Percentiles rank a stretch among this genome's conserved stretches.
These are phyloP conservation scores for Tapirus indicus DNA, from an alignment of 2,797 vertebrate species.

Conservation along the genomic window DNA sequence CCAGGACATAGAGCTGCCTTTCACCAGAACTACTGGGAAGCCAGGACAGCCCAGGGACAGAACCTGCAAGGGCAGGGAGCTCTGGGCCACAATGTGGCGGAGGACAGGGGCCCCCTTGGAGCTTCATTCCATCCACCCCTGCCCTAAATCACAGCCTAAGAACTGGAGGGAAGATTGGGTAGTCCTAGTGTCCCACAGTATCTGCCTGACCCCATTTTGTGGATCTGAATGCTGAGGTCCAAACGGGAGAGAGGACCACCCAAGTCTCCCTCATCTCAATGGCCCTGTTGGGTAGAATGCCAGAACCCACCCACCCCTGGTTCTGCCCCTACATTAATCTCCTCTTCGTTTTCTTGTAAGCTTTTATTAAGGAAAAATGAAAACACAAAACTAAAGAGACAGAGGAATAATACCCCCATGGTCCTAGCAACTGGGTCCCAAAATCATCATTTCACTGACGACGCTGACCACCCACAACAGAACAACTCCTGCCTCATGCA, in stretches of 20 bases:
- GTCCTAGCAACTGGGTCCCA: not conserved
- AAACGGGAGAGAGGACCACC: not conserved
- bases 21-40: not conserved
- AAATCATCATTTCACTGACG: not conserved
- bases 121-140: not conserved
- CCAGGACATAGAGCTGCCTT: not conserved
- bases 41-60: not conserved
- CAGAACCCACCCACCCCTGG: no score
- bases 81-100: not conserved
- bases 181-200: fast-evolving
- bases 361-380: not conserved
- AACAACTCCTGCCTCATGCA: fast-evolving
- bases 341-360: not conserved
- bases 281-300: fast-evolving
- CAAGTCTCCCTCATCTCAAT: not conserved
- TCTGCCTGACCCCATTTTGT: not conserved
- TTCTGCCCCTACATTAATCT: not conserved
- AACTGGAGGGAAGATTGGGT: no score
- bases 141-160: not conserved
- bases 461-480: not conserved
- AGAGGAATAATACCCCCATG: not conserved
- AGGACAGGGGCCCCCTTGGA: not conserved
- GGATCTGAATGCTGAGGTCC: not conserved
- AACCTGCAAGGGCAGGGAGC: not conserved
- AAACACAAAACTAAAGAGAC: not conserved